These are phyloP conservation scores for Patella ulyssiponensis DNA, from an alignment of 2,888 invertebrate species.

Conservation along the genomic window DNA sequence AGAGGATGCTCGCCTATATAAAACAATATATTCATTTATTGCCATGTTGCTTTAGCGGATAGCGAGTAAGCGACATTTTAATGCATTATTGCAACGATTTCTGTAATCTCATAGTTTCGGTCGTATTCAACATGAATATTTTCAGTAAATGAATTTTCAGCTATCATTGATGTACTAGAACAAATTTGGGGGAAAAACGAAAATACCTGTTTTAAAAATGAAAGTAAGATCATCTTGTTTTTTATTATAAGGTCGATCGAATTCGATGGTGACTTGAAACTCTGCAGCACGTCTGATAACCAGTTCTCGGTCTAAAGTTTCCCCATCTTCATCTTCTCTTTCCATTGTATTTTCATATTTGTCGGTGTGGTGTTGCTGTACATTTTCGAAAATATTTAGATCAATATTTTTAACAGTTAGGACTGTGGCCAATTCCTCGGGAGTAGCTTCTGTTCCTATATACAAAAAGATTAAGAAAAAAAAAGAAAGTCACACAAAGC, in stretches of 20 bases:
- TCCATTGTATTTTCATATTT: constrained; percentile 33
- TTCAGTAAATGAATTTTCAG: no score
- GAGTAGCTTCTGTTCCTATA: neutral
- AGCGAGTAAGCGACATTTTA: no score
- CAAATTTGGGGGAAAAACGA: no score
- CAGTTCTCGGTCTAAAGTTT: constrained; percentile 15
- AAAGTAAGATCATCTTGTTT: constrained; percentile 35
- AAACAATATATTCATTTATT: neutral
- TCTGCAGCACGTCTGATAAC: constrained; percentile 74
- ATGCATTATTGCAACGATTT: no score
- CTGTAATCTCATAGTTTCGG: no score
- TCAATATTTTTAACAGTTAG: constrained; percentile 32
- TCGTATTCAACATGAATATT: no score
- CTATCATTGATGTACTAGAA: no score
- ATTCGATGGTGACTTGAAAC: constrained; percentile 40
- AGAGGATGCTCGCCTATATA: constrained; percentile 16
- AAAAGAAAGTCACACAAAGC: no score
- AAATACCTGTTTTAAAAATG: constrained; percentile 38
- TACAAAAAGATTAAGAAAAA: no score
- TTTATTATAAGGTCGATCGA: constrained; percentile 34
- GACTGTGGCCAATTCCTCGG: neutral
- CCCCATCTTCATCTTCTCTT: constrained; percentile 10
- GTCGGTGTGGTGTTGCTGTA: constrained; percentile 44
- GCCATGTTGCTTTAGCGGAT: no score
- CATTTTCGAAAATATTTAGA: constrained; percentile 40